Percentiles rank a stretch among this genome's conserved stretches.
Conservation (phyloP, 2,113 vertebrate species). For the Myodes glareolus region DNA sequence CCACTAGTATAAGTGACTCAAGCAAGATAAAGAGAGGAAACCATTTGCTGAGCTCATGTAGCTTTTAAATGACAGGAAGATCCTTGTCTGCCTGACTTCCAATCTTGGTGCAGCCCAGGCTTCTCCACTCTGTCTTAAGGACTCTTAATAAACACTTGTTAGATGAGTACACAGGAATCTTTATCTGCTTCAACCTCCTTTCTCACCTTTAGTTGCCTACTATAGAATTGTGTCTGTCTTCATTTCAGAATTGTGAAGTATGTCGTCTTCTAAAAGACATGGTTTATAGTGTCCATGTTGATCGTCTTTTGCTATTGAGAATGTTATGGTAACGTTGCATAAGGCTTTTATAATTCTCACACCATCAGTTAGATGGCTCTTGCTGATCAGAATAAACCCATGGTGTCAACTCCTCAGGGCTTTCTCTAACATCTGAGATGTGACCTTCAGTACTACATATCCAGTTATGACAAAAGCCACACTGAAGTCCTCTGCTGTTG, state of each 20-base stretch:
- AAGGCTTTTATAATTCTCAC: background rate
- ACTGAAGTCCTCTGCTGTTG: background rate
- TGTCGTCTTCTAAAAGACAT: background rate
- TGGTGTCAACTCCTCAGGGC: background rate
- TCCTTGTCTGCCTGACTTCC: background rate
- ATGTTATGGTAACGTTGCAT: background rate
- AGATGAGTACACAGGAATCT: background rate
- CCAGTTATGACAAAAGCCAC: background rate
- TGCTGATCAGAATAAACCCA: background rate
- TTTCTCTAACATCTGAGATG: background rate
- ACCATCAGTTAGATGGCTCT: background rate
- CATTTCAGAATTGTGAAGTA: background rate
- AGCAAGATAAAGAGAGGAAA: background rate
- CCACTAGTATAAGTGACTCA: background rate
- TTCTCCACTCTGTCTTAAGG: background rate
- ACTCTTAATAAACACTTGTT: background rate
- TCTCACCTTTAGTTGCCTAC: background rate
- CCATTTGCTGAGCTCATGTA: background rate
- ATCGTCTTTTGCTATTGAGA: background rate
- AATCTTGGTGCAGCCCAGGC: background rate
- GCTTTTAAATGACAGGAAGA: background rate
- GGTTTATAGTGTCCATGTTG: background rate
- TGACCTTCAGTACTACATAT: background rate
- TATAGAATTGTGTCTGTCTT: background rate
- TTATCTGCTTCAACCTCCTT: background rate